These are phyloP conservation scores for Drosophila grimshawi DNA, from an alignment of 1,140 invertebrate species.

Conservation along the genomic window DNA sequence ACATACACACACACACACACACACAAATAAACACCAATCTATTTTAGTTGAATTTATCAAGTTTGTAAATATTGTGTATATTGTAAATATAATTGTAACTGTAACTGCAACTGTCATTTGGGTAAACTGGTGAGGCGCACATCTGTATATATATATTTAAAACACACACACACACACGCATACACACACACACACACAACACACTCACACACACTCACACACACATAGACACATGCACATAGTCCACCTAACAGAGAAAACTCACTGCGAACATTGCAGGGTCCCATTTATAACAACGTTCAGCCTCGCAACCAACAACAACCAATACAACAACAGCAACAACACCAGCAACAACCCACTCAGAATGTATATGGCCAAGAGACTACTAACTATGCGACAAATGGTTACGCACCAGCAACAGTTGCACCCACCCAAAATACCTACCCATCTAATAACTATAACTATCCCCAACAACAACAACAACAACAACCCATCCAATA, in stretches of 20 bases:
- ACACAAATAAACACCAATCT: not conserved
- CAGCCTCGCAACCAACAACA: conserved; percentile 53
- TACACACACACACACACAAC: conserved; percentile 13
- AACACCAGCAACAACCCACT: conserved; percentile 31
- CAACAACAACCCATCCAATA: conserved; percentile 67
- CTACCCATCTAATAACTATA: conserved; percentile 44
- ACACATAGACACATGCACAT: conserved; percentile 29
- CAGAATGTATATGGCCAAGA: conserved; percentile 33
- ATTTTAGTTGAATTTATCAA: conserved; percentile 18
- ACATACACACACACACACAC: not conserved
- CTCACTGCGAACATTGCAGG: conserved; percentile 73
- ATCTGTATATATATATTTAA: conserved; percentile 24
- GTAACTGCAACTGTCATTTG: conserved; percentile 45
- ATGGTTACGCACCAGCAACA: conserved; percentile 46
- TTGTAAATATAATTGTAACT: conserved; percentile 64
- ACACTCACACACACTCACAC: not conserved
- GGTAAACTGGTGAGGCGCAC: conserved; percentile 38
- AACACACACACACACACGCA: conserved; percentile 11
- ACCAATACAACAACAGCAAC: conserved; percentile 36
- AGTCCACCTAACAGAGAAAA: conserved; percentile 42
- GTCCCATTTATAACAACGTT: conserved; percentile 82
- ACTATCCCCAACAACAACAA: conserved; percentile 35
- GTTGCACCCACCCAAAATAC: conserved; percentile 29
- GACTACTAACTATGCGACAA: conserved; percentile 43
- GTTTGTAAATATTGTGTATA: conserved; percentile 45